These are phyloP conservation scores for Osmerus mordax DNA, from an alignment of 2,113 vertebrate genomes.

Conservation along the genomic window DNA sequence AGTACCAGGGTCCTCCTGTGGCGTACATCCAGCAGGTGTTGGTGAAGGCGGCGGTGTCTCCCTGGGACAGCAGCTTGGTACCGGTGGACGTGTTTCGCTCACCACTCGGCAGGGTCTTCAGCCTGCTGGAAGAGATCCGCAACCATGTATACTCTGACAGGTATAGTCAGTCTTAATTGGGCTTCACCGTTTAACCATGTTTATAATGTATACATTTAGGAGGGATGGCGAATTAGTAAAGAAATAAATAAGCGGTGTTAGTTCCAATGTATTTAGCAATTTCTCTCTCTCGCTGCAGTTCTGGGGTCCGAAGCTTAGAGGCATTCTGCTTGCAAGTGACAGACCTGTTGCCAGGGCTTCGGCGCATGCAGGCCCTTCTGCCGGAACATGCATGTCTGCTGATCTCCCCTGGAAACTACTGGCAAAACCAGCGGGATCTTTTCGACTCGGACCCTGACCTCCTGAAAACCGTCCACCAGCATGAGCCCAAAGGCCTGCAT, in stretches of 20 bases:
- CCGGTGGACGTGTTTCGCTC: conserved; percentile 91
- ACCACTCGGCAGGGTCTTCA: conserved; percentile 86
- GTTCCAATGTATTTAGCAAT: neutral
- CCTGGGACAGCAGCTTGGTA: conserved; percentile 91
- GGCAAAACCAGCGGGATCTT: conserved; percentile 91
- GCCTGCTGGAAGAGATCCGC: conserved; percentile 90
- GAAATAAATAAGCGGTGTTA: neutral
- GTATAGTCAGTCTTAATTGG: conserved; percentile 55
- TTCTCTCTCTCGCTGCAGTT: conserved; percentile 57
- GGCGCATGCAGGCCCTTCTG: conserved; percentile 82
- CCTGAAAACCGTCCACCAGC: conserved; percentile 90
- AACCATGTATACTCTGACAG: conserved; percentile 89
- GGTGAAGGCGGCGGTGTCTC: conserved; percentile 92
- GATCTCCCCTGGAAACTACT: conserved; percentile 95
- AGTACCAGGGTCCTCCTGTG: conserved; percentile 91
- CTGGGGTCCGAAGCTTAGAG: conserved; percentile 82
- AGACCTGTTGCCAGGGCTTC: conserved; percentile 87
- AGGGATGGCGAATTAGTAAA: too few relatives aligned
- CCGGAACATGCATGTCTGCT: conserved; percentile 94
- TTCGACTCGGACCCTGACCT: conserved; percentile 90
- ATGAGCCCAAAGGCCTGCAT: conserved; percentile 93
- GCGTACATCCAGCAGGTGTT: conserved; percentile 96
- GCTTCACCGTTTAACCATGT: too few relatives aligned
- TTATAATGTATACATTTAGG: too few relatives aligned
- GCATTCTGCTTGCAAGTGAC: conserved; percentile 91